These are phyloP conservation scores for Mimas tiliae DNA, from an alignment of 2,888 invertebrate species.

Conservation along the genomic window DNA sequence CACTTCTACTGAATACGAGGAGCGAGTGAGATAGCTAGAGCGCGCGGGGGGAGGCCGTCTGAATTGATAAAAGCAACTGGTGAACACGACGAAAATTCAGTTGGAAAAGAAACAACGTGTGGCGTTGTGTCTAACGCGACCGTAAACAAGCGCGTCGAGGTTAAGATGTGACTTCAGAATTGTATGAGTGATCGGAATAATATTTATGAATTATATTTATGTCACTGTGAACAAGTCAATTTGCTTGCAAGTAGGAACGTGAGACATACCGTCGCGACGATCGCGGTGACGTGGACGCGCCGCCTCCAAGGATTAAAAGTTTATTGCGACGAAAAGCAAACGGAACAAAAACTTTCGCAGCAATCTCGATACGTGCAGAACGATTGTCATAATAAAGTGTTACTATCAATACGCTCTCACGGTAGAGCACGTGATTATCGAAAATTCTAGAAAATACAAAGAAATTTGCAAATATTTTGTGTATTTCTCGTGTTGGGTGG, in stretches of 20 bases:
- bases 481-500: constrained; percentile 58
- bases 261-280: constrained; percentile 55
- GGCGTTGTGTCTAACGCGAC: constrained; percentile 55
- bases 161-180: constrained; percentile 76
- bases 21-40: constrained; percentile 61
- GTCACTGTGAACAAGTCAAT: constrained; percentile 55
- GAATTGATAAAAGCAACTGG: constrained; percentile 83
- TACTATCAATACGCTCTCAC: constrained; percentile 59
- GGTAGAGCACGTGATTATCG: constrained; percentile 67
- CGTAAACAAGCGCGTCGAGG: constrained; percentile 60
- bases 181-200: constrained; percentile 67
- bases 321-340: constrained; percentile 75
- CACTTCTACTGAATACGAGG: constrained; percentile 46
- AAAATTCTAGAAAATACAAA: constrained; percentile 74
- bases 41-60: constrained; percentile 67
- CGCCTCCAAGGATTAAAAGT: constrained; percentile 73
- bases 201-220: constrained; percentile 52
- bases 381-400: constrained; percentile 60
- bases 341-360: constrained; percentile 70
- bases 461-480: constrained; percentile 53
- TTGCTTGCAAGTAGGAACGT: constrained; percentile 45
- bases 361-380: constrained; percentile 58
- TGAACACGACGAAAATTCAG: constrained; percentile 78
- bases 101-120: constrained; percentile 68
- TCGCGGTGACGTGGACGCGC: constrained; percentile 76